phyloP scores from a whole-genome alignment of 2,113 vertebrate species.

The Halcyon malimbica region DNA sequence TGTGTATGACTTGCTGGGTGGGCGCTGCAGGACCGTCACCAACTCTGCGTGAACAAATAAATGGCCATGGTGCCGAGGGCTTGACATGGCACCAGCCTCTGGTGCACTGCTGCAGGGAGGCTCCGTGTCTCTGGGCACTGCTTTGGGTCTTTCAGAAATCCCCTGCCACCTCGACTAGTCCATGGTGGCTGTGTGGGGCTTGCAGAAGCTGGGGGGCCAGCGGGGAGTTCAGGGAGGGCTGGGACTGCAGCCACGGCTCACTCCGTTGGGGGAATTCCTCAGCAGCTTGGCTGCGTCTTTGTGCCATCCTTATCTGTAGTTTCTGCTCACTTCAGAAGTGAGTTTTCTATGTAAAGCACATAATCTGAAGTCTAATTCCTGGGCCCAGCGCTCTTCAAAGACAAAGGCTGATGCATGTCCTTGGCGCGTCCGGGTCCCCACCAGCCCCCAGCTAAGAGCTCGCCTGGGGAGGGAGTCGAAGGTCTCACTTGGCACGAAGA shows the following conservation, averaged over 20 bases:
- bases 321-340: constrained; percentile 13
- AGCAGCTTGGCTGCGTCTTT: not conserved
- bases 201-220: not conserved
- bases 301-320: not conserved
- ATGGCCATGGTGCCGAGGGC: fast-evolving
- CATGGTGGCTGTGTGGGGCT: not conserved
- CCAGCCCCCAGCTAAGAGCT: not conserved
- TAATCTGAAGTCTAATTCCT: not conserved
- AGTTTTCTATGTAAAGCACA: not conserved
- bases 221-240: not conserved
- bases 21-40: not conserved
- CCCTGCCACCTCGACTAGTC: not conserved
- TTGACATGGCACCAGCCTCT: fast-evolving
- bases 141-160: constrained; percentile 21
- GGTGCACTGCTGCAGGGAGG: not conserved
- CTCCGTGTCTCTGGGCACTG: not conserved
- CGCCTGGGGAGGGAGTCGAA: not conserved
- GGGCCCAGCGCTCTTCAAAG: not conserved
- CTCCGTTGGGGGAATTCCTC: constrained; percentile 37
- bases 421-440: not conserved
- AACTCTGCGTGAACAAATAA: not conserved
- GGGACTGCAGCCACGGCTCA: not conserved
- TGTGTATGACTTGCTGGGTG: fast-evolving
- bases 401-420: not conserved
- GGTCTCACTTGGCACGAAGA: fast-evolving